Conservation (phyloP, 1,140 invertebrate genomes). For the Drosophila repleta region DNA sequence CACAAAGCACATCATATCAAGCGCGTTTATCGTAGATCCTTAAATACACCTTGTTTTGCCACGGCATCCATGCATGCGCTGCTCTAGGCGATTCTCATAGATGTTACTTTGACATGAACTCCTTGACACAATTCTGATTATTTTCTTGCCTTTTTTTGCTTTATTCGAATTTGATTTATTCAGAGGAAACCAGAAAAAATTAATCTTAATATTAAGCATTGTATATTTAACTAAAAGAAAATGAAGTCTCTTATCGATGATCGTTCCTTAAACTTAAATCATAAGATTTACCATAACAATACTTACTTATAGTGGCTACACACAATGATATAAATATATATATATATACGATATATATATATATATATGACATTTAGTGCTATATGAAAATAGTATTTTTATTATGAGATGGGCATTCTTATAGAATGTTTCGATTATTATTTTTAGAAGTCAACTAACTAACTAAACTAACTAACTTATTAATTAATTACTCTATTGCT, state of each 20-base stretch:
- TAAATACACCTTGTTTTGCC: neutral
- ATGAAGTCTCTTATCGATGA: constrained; percentile 82
- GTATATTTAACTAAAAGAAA: constrained; percentile 72
- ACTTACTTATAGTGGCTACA: constrained; percentile 59
- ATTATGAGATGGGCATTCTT: constrained; percentile 65
- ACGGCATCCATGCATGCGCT: neutral
- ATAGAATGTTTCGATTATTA: constrained; percentile 67
- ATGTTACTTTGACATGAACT: neutral
- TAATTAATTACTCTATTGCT: constrained; percentile 67
- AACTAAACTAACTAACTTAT: constrained; percentile 62
- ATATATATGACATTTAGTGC: constrained; percentile 44
- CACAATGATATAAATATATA: constrained; percentile 34
- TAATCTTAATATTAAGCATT: constrained; percentile 63
- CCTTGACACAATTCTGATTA: neutral
- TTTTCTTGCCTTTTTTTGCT: constrained; percentile 10
- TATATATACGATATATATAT: constrained; percentile 6
- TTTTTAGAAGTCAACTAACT: constrained; percentile 57
- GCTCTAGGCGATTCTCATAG: constrained; percentile 7
- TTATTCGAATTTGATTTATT: constrained; percentile 8
- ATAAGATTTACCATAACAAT: constrained; percentile 53
- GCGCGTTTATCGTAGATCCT: constrained; percentile 39
- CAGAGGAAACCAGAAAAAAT: constrained; percentile 25
- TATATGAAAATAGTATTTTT: constrained; percentile 69
- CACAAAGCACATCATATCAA: constrained; percentile 62
- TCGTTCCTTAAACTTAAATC: constrained; percentile 75